These are phyloP conservation scores for Troides aeacus DNA, from an alignment of 2,888 invertebrate genomes.

Conservation along the genomic window DNA sequence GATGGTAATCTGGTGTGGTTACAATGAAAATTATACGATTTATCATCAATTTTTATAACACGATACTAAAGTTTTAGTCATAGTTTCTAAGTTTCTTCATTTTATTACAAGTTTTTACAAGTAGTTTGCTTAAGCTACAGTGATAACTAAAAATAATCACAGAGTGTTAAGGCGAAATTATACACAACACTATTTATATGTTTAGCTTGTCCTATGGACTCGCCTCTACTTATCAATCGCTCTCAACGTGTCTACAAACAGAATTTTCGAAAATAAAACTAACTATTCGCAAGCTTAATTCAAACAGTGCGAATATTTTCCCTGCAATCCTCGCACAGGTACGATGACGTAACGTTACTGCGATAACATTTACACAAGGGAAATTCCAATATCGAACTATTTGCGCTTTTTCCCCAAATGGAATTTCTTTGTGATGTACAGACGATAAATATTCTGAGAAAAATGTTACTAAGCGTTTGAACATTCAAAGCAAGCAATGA, in stretches of 20 bases:
- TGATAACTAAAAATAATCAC: too few species aligned
- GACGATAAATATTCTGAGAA: slow-evolving; percentile 73
- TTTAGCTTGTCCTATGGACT: too few species aligned
- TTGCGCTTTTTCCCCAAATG: slow-evolving; percentile 72
- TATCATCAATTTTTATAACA: too few species aligned
- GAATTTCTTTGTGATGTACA: slow-evolving; percentile 70
- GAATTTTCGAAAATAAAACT: slow-evolving; percentile 31
- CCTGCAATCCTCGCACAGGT: slow-evolving; percentile 56
- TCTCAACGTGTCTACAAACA: neutral
- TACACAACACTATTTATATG: too few species aligned
- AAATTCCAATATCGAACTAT: slow-evolving; percentile 78
- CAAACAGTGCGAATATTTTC: slow-evolving; percentile 53
- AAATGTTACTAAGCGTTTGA: slow-evolving; percentile 60
- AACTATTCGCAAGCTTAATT: slow-evolving; percentile 35
- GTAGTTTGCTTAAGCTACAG: too few species aligned
- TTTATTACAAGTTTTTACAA: too few species aligned
- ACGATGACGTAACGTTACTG: slow-evolving; percentile 48
- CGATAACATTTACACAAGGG: slow-evolving; percentile 77
- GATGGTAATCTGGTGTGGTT: too few species aligned
- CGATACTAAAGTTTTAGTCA: too few species aligned
- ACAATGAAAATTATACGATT: too few species aligned
- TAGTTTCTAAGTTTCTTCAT: too few species aligned
- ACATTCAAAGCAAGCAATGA: slow-evolving; percentile 65
- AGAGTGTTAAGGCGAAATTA: too few species aligned
- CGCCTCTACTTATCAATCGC: neutral